These are phyloP conservation scores for Epinephelus lanceolatus DNA, from an alignment of 2,113 vertebrate species.

Conservation along the genomic window DNA sequence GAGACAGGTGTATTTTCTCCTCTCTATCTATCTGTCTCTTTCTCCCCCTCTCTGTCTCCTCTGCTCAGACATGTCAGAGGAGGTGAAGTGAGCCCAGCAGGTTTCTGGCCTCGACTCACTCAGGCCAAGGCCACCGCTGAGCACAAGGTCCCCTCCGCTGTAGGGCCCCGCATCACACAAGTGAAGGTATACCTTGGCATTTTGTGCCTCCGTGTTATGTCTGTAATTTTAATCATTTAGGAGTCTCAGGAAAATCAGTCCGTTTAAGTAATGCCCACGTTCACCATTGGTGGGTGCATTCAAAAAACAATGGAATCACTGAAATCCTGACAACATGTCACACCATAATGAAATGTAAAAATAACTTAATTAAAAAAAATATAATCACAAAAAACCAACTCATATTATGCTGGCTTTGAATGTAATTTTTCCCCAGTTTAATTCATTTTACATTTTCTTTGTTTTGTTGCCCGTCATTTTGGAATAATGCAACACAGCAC, in stretches of 20 bases:
- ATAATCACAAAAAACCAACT: background rate
- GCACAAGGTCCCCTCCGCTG: background rate
- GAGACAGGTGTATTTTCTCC: conserved; percentile 8
- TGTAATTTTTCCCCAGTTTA: background rate
- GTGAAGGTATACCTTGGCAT: conserved; percentile 3
- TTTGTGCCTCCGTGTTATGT: background rate
- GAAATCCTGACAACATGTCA: background rate
- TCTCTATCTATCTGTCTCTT: background rate
- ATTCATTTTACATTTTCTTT: background rate
- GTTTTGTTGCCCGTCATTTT: conserved; percentile 31
- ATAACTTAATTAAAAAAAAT: background rate
- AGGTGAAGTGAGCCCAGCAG: conserved; percentile 48
- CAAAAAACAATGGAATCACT: background rate
- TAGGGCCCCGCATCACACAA: background rate
- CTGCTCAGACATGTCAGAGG: conserved; percentile 43
- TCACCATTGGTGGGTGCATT: background rate
- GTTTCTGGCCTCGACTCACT: conserved; percentile 40
- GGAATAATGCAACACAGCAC: conserved; percentile 4
- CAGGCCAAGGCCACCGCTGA: conserved; percentile 27
- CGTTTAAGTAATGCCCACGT: background rate
- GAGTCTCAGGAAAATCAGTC: background rate
- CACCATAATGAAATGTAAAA: background rate
- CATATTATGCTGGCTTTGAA: background rate
- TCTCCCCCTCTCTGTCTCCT: background rate
- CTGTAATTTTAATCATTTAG: background rate